Evolutionary conservation across 2,113 vertebrate species (phyloP), one percentile per base, ranked within the genome.

Genomic region (Mesembrinibis cayennensis): DNA sequence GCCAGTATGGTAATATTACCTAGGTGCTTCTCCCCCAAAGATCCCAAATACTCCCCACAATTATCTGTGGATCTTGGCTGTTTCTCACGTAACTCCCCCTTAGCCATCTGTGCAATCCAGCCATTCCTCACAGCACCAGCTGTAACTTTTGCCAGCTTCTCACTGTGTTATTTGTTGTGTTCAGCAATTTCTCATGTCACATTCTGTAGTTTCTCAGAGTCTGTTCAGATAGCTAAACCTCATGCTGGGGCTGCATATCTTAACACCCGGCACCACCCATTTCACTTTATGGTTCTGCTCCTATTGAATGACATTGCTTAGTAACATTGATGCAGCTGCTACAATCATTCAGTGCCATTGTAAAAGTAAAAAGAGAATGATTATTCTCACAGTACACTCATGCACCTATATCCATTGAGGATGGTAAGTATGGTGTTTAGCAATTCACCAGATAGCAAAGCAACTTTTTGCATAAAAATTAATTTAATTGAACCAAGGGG

Each of bases 141-240:
- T 78, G 36, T 74, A 90, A 79, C 25, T 93, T 93, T 40, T 87
- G 65, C 95, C 95, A 97, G 56, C 47, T 79, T 55, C 91, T 90
- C 67, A 55, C 89, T 94, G 82, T 67, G 79, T 90, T 96, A 86
- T 89, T 92, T 92, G 70, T 83, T 87, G 55, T 50, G 62, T 83
- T 94, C 82, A 90, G 82, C 76, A 82, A 86, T 94, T 89, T 89
- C 40, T 89, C 87, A 82, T 36, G 19, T 91, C 71, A 90, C 4
- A 0, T 83, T 92, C 71, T 61, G 16, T 69, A 59, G 80, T 81
- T 94, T 80, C 62, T 69, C 53, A 34, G 59, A 58, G 63, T 42
- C 81, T 91, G 53, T 89, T 87, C 49, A 13, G 53, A 55, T 29
- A 81, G 55, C 27, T 84, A 58, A 78, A 53, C 25, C 45, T 95